Evolutionary conservation across 2,888 invertebrate species (phyloP), one percentile per base, ranked within the genome.

Genomic region (Epiperipatus broadwayi): DNA sequence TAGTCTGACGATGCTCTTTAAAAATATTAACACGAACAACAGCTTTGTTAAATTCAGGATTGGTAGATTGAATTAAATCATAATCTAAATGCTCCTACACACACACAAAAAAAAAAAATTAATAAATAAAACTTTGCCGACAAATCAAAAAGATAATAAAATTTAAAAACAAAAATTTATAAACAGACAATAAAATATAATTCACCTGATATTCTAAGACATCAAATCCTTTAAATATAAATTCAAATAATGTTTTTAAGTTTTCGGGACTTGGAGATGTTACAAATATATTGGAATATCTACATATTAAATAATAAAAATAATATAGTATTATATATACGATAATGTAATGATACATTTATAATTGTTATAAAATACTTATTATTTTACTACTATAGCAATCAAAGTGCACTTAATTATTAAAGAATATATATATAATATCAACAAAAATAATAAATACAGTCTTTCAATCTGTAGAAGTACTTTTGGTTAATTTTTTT

Each of bases 251-350:
- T 0, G 97, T 97, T 43, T 81, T 84, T 55, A 97, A 69, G 65
- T 99, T 97, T 61, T 97, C 97, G 0, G 97, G 95, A 56, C 84
- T 83, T 0, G 97, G 97, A 38, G 91, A 87, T 0, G 97, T 93
- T 25, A 97, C 89, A 63, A 89, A 95, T 44, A 93, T 79, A 57
- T 89, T 91, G 27, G 85, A 80, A 55, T 81, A 83, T 20, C 77
- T 74, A 50, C n/a, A n/a, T n/a, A n/a, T n/a, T n/a, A n/a, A n/a
- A n/a, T n/a, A n/a, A n/a, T n/a, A n/a, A n/a, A n/a, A n/a, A n/a
- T 2, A 41, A 37, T 8, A 35, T 8, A 19, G 21, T 8, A 19
- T 28, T 41, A 18, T 15, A 10, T 10, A 16, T 19, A 7, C 19
- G 3, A 28, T 10, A 27, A 39, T 27, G 12, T 19, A 10, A 20